phyloP scores from a whole-genome alignment of 2,888 invertebrate genomes.

The Apamea monoglypha region DNA sequence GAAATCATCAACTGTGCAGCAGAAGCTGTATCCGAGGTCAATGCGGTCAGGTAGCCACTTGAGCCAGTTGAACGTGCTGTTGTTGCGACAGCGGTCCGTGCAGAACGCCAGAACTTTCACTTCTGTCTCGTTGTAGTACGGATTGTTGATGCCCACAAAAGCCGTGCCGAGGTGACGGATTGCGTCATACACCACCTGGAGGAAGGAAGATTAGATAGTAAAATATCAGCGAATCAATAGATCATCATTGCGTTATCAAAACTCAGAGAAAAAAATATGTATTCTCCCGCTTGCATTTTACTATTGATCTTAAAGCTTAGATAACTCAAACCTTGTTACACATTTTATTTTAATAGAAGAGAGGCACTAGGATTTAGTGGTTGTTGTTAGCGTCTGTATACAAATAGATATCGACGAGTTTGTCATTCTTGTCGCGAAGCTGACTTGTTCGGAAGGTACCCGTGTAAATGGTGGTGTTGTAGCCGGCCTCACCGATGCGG shows the following conservation, averaged over 20 bases:
- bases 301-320: background rate
- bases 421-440: conserved; percentile 85
- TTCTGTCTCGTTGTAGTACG: conserved; percentile 85
- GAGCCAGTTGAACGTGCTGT: conserved; percentile 91
- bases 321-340: background rate
- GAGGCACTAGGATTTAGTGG: conserved; percentile 82
- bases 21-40: conserved; percentile 91
- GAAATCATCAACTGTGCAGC: conserved; percentile 91
- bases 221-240: conserved; percentile 1
- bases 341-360: conserved; percentile 74
- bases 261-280: background rate
- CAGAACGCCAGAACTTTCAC: conserved; percentile 87
- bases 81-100: conserved; percentile 88
- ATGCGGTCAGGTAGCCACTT: conserved; percentile 88
- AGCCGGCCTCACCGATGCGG: conserved; percentile 81
- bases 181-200: conserved; percentile 90
- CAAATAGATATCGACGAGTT: conserved; percentile 83
- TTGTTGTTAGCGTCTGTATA: conserved; percentile 78
- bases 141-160: conserved; percentile 92
- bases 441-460: conserved; percentile 91
- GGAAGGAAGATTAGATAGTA: conserved; percentile 8
- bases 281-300: background rate
- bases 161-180: conserved; percentile 88
- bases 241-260: conserved; percentile 10
- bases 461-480: conserved; percentile 88